Evolutionary conservation across 2,888 invertebrate species (phyloP).

Genomic region (Heteromurus nitidus): DNA sequence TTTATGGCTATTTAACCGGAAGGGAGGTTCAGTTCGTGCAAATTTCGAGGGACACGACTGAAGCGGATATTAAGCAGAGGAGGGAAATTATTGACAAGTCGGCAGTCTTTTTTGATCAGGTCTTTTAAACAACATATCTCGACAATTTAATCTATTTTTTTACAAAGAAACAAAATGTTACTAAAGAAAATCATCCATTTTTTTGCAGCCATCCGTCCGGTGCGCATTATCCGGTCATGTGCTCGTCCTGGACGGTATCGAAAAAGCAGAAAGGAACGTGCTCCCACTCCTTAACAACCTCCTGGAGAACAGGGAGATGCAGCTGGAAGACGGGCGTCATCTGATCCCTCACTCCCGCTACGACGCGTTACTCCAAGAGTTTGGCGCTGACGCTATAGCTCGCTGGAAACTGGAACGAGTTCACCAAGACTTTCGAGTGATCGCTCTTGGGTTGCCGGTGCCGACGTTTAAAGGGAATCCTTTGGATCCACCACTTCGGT

Average conservation of each 20-base stretch:
- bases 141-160: background rate
- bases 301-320: slow-evolving; percentile 98
- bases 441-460: slow-evolving; percentile 93
- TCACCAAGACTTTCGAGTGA: slow-evolving; percentile 92
- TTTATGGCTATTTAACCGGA: slow-evolving; percentile 91
- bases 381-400: slow-evolving; percentile 86
- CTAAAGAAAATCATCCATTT: background rate
- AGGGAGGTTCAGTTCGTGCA: slow-evolving; percentile 95
- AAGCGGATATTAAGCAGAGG: slow-evolving; percentile 96
- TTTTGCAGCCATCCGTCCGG: slow-evolving; percentile 88
- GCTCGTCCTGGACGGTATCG: slow-evolving; percentile 94
- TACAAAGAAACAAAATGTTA: slow-evolving; percentile 16
- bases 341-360: slow-evolving; percentile 91
- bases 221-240: slow-evolving; percentile 93
- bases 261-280: slow-evolving; percentile 98
- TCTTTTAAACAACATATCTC: slow-evolving; percentile 75
- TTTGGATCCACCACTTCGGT: slow-evolving; percentile 94
- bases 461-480: slow-evolving; percentile 92
- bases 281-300: slow-evolving; percentile 96
- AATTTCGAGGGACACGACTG: slow-evolving; percentile 95
- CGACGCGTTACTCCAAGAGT: slow-evolving; percentile 88
- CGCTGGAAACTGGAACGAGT: slow-evolving; percentile 93
- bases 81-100: slow-evolving; percentile 92
- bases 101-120: slow-evolving; percentile 95
- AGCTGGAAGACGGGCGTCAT: slow-evolving; percentile 96